Base-by-base conservation (phyloP, 1,140 invertebrate genomes). In the Mycetomoellerius zeteki region DNA sequence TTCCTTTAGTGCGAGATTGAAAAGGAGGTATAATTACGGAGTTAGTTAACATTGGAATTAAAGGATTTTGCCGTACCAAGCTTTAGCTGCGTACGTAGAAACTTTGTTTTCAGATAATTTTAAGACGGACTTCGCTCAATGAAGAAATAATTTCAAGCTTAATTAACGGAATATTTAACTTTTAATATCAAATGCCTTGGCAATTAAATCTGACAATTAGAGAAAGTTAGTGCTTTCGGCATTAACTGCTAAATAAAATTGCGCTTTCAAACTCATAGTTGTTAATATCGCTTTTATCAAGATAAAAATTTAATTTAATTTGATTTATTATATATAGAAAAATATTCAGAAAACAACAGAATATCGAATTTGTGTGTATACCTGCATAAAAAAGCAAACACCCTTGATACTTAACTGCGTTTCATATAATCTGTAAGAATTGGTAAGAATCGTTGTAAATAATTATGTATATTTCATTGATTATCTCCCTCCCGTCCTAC, bases 401-500 rank as follows among this genome's bases (percentile, higher is more conserved):
- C 0, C 4, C n/a, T 14, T 64, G 14, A 43, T 27, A 19, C 4
- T 43, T 27, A 47, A 43, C 24, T 86, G 33, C 16, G 2, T 56
- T 27, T 56, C 14, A n/a, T 12, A 5, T 37, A 27, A 84, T 8
- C 24, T 10, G 27, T 43, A 43, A 37, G 43, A 73, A 88, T 54
- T 56, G 43, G 16, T 43, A 43, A 37, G 43, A 73, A 88, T 54
- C 47, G 30, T 76, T 90, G 88, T 90, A 90, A 85, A 90, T 90
- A 90, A 67, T 77, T 75, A 27, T 77, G 30, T 30, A 73, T 60
- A 60, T 76, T 82, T 65, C 33, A 82, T 82, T 24, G 58, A 85
- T 89, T 87, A 64, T 86, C 60, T 78, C n/a, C 58, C 54, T 84
- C 86, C 89, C 89, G 86, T 91, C 86, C 89, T 86, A 33, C 86